These are phyloP conservation scores for Aelia acuminata DNA, from an alignment of 2,888 invertebrate genomes.

Conservation along the genomic window DNA sequence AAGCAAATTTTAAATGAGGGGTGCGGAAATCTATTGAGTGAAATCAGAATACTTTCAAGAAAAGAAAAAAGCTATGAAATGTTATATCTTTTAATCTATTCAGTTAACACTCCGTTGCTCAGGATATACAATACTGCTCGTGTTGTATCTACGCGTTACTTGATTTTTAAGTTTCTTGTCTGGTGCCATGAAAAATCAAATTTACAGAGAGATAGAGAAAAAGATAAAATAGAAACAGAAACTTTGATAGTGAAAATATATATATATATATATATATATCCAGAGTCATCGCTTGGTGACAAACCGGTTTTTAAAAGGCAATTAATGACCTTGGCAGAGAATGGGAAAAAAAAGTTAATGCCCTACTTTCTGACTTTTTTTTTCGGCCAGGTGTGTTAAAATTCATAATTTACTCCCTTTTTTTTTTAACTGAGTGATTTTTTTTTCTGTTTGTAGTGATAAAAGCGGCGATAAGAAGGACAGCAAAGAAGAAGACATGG, in stretches of 20 bases:
- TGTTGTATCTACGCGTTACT: too few relatives aligned
- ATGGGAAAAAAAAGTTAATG: background rate
- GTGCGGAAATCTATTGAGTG: background rate
- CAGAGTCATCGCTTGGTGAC: background rate
- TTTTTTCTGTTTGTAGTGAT: background rate
- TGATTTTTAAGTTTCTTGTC: too few relatives aligned
- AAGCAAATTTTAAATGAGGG: background rate
- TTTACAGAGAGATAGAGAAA: too few relatives aligned
- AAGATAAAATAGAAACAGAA: too few relatives aligned
- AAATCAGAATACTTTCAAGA: background rate
- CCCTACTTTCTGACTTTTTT: background rate
- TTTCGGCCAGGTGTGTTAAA: background rate
- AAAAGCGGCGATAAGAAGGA: constrained; percentile 23
- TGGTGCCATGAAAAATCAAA: too few relatives aligned
- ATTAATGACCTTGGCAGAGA: background rate
- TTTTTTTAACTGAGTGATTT: background rate
- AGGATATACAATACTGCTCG: too few relatives aligned
- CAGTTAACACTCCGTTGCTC: too few relatives aligned
- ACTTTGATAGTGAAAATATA: too few relatives aligned
- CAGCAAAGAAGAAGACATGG: constrained; percentile 40
- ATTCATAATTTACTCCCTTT: background rate
- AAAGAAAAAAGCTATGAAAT: background rate
- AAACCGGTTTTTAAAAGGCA: constrained; percentile 23
- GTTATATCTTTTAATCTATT: background rate
- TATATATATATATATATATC: too few relatives aligned